These are phyloP conservation scores for Uria aalge DNA, from an alignment of 2,113 vertebrate species.

Conservation along the genomic window DNA sequence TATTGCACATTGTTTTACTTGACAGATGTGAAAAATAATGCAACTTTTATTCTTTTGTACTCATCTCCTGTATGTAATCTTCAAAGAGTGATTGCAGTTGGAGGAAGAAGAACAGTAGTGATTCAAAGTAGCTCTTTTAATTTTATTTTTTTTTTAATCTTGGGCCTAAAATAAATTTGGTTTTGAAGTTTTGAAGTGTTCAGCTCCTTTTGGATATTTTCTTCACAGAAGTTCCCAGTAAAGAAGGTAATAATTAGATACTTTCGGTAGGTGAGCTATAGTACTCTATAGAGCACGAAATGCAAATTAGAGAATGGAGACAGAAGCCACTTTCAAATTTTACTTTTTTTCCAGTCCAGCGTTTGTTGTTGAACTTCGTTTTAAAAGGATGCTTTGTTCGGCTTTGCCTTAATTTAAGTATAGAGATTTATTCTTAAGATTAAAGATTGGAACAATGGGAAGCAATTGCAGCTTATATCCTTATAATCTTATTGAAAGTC, in stretches of 20 bases:
- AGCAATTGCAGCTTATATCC: not conserved
- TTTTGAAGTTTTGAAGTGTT: constrained; percentile 37
- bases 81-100: not conserved
- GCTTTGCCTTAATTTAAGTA: constrained; percentile 7
- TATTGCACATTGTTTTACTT: not conserved
- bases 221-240: constrained; percentile 56
- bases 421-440: not conserved
- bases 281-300: constrained; percentile 36
- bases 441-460: constrained; percentile 10
- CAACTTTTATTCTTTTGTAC: not conserved
- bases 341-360: not conserved
- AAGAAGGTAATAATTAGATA: constrained; percentile 44
- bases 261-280: constrained; percentile 41
- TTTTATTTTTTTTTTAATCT: not conserved
- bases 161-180: constrained; percentile 5
- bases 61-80: not conserved
- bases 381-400: not conserved
- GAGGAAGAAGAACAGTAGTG: not conserved
- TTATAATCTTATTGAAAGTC: not conserved
- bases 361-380: not conserved
- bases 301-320: constrained; percentile 26
- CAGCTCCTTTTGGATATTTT: constrained; percentile 51
- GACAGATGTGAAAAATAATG: not conserved
- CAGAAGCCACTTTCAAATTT: not conserved
- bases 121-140: not conserved